Percentiles rank a stretch among this genome's conserved stretches.
Conservation (phyloP, 2,797 vertebrate genomes). For the Onychomys arenicola region DNA sequence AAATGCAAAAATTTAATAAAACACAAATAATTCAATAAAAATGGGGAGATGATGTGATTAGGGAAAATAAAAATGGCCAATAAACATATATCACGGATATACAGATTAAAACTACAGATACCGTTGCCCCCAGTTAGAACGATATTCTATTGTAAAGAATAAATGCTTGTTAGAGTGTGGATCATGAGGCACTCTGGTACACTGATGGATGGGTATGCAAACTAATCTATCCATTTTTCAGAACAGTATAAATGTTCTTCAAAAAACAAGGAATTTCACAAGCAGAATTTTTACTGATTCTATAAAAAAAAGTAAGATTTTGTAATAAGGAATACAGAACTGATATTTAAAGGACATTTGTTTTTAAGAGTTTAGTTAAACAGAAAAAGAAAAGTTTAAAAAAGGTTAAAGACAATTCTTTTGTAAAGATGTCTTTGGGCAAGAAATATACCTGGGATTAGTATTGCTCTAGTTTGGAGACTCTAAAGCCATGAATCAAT, state of each 20-base stretch:
- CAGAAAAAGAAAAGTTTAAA: background rate
- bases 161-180: background rate
- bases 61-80: background rate
- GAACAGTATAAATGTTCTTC: background rate
- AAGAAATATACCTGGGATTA: background rate
- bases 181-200: background rate
- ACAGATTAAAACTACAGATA: background rate
- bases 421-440: background rate
- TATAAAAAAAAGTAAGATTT: background rate
- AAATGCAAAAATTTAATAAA: background rate
- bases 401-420: background rate
- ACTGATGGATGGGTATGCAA: background rate
- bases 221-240: background rate
- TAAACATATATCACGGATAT: background rate
- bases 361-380: conserved; percentile 7
- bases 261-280: background rate
- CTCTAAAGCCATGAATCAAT: background rate
- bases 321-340: background rate
- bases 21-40: background rate
- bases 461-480: background rate
- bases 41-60: background rate
- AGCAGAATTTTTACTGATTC: background rate
- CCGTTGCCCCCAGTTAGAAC: background rate
- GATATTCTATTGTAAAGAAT: background rate
- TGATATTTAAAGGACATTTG: background rate